Base-by-base conservation (phyloP, 2,113 vertebrate genomes). In the Hyaena hyaena region DNA sequence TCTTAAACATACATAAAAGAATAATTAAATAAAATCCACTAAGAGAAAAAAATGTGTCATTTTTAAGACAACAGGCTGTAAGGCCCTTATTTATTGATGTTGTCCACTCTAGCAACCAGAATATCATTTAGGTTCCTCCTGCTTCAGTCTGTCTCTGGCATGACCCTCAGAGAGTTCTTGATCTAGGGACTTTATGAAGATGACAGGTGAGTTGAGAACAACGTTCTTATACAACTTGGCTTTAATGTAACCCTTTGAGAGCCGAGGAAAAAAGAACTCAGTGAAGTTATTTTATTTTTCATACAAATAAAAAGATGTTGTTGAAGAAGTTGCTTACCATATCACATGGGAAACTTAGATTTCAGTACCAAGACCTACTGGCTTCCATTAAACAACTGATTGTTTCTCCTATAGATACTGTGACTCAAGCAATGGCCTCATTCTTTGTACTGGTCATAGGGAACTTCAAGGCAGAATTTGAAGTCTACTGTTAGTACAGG, bases 41-140 rank as follows among this genome's bases (percentile, higher is more conserved):
- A 93, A 94, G 90, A 77, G 71, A 90, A 94, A n/a, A 80, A 93
- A 81, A 76, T 66, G 19, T n/a, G 5, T 63, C 53, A 68, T 93
- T 90, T 74, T 86, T 68, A 89, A 90, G 53, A 61, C 45, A 87
- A 79, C 0, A 1, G 26, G 35, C 14, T 84, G 7, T 81, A 69
- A 73, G n/a, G 15, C 26, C 33, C 77, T 33, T n/a, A 15, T 71
- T 81, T 66, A 33, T 90, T 84, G 48, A 14, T 80, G 61, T 5
- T 45, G 43, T 6, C 48, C 35, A 9, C 28, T 45, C 14, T 12
- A 26, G 45, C 31, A 92, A 69, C 14, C 19, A 79, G 80, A 80
- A 65, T 39, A 14, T 73, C 15, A 39, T 48, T 15, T 10, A 80
- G 12, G 2, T 68, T 73, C 48, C 23, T 63, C 1, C 24, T 65